Conservation (phyloP, 2,888 invertebrate genomes). For the Octodonta nipae region DNA sequence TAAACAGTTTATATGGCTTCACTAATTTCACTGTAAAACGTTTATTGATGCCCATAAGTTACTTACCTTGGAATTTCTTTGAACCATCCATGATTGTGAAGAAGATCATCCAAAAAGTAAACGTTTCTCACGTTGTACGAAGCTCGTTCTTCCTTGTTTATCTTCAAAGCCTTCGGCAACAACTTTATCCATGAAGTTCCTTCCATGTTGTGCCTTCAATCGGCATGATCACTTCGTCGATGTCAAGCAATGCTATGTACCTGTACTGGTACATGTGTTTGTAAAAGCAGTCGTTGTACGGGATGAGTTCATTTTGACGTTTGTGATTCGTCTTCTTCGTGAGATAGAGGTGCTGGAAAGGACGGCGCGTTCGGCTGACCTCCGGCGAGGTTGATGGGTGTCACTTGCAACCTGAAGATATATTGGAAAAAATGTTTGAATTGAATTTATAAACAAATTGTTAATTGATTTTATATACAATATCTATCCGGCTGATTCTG, state of each 20-base stretch:
- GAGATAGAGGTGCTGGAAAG: slow-evolving; percentile 76
- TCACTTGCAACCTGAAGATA: slow-evolving; percentile 47
- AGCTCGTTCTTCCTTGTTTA: slow-evolving; percentile 53
- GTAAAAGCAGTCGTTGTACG: slow-evolving; percentile 92
- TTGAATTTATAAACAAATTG: not conserved
- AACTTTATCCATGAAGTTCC: too few relatives aligned
- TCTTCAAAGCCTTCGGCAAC: slow-evolving; percentile 52
- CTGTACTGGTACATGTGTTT: slow-evolving; percentile 81
- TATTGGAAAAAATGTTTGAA: not conserved
- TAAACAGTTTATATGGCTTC: too few relatives aligned
- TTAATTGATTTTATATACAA: too few relatives aligned
- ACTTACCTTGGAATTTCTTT: slow-evolving; percentile 50
- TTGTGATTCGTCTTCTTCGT: slow-evolving; percentile 86
- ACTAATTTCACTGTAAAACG: too few relatives aligned
- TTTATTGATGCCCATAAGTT: too few relatives aligned
- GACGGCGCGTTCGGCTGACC: slow-evolving; percentile 82
- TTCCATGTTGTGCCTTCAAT: slow-evolving; percentile 59
- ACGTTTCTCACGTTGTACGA: slow-evolving; percentile 83
- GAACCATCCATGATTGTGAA: slow-evolving; percentile 68
- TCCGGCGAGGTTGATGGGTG: slow-evolving; percentile 49
- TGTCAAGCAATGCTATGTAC: slow-evolving; percentile 80
- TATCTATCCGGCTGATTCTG: too few relatives aligned
- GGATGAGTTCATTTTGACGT: slow-evolving; percentile 85
- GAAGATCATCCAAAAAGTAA: slow-evolving; percentile 80
- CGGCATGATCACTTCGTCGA: slow-evolving; percentile 92